These are phyloP conservation scores for Parapristionchus giblindavisi DNA, from an alignment of 2,888 invertebrate species.

Conservation along the genomic window DNA sequence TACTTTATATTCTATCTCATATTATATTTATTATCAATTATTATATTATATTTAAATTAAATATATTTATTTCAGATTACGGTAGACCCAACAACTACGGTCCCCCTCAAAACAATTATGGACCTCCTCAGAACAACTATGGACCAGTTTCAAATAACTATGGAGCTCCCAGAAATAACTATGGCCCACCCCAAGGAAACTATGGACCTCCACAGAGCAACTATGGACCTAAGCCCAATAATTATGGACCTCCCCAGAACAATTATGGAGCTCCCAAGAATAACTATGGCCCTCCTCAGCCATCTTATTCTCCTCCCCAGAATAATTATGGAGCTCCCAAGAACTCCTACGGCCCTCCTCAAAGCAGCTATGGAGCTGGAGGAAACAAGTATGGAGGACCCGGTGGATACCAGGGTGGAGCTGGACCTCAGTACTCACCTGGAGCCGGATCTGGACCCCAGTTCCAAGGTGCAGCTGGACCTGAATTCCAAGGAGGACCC, in stretches of 20 bases:
- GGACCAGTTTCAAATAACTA: not conserved
- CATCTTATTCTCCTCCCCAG: constrained; percentile 3
- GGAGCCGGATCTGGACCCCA: constrained; percentile 22
- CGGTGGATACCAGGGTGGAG: constrained; percentile 1
- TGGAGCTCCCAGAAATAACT: not conserved
- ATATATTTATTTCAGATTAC: constrained; percentile 17
- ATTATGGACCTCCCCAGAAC: constrained; percentile 20
- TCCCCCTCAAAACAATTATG: not conserved
- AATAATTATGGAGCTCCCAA: constrained; percentile 10
- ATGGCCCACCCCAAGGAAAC: constrained; percentile 14
- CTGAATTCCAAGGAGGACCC: too few relatives aligned
- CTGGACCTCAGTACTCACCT: constrained; percentile 25
- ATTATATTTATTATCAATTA: not conserved
- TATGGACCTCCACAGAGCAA: constrained; percentile 14
- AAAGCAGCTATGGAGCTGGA: constrained; percentile 1
- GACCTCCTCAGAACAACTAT: constrained; percentile 21
- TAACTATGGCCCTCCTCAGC: constrained; percentile 6
- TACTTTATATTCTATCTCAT: not conserved
- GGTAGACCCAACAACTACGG: constrained; percentile 7
- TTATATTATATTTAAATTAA: not conserved
- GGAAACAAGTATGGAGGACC: constrained; percentile 20
- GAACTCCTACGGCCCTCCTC: constrained; percentile 10
- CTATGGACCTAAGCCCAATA: constrained; percentile 6
- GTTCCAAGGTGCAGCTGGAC: not conserved
- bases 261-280: constrained; percentile 10